These are phyloP conservation scores for Drosophila atripex DNA, from an alignment of 2,888 invertebrate species.

Conservation along the genomic window DNA sequence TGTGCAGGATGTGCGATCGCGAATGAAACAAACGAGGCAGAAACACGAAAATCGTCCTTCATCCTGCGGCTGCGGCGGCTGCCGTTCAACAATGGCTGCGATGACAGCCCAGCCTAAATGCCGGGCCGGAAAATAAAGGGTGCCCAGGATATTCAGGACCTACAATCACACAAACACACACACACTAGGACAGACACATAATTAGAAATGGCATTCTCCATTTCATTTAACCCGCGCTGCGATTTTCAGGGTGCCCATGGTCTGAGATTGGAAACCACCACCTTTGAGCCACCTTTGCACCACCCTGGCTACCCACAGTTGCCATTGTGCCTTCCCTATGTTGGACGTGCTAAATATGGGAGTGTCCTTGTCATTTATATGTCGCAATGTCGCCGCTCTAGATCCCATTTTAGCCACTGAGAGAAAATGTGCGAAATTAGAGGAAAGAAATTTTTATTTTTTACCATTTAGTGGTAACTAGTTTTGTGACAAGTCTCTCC, in stretches of 20 bases:
- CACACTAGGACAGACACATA: conserved; percentile 44
- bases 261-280: conserved; percentile 18
- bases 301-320: conserved; percentile 63
- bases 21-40: conserved; percentile 61
- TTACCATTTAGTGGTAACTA: background rate
- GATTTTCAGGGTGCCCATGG: conserved; percentile 67
- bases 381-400: conserved; percentile 62
- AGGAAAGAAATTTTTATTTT: background rate
- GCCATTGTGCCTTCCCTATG: conserved; percentile 64
- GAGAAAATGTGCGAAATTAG: conserved; percentile 24
- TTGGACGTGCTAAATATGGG: conserved; percentile 82
- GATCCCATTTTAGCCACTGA: conserved; percentile 54
- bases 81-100: conserved; percentile 78
- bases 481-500: background rate
- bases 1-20: conserved; percentile 62
- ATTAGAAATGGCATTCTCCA: conserved; percentile 82
- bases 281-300: conserved; percentile 17
- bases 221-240: conserved; percentile 79
- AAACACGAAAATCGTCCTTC: conserved; percentile 50
- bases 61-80: conserved; percentile 66
- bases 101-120: conserved; percentile 74
- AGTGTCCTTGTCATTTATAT: conserved; percentile 83
- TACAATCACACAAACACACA: conserved; percentile 24
- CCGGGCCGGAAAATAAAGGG: conserved; percentile 59
- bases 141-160: conserved; percentile 51